Conservation (phyloP, 2,113 vertebrate genomes). For the Shinisaurus crocodilurus region DNA sequence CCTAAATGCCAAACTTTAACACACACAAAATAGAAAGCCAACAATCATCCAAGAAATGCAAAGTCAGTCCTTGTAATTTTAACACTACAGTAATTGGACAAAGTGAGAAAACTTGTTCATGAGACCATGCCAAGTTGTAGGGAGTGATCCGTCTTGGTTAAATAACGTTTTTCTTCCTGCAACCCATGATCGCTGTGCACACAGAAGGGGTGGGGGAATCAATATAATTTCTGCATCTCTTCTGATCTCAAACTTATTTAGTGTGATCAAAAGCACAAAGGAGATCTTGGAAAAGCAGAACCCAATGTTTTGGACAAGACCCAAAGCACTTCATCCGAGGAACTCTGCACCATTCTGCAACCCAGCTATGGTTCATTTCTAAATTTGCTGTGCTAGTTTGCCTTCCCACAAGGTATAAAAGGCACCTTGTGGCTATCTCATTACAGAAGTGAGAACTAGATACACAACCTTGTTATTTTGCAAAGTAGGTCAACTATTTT, state of each 20-base stretch:
- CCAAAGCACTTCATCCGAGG: background rate
- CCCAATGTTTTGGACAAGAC: background rate
- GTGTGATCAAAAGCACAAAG: background rate
- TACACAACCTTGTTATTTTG: constrained; percentile 36
- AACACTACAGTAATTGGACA: too few relatives aligned
- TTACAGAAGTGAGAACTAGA: constrained; percentile 48
- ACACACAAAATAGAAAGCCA: too few relatives aligned
- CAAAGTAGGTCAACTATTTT: constrained; percentile 37
- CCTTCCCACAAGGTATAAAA: constrained; percentile 29
- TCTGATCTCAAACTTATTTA: background rate
- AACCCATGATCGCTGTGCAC: too few relatives aligned
- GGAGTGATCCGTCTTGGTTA: background rate
- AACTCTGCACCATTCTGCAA: background rate
- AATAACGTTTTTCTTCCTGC: background rate
- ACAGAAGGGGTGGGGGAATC: too few relatives aligned
- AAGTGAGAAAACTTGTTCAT: too few relatives aligned
- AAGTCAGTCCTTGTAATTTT: too few relatives aligned
- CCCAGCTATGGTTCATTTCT: background rate
- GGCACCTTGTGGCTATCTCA: constrained; percentile 32
- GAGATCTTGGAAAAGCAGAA: background rate
- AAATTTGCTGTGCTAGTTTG: constrained; percentile 51
- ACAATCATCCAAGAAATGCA: too few relatives aligned
- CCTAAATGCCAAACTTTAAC: too few relatives aligned
- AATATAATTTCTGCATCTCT: background rate
- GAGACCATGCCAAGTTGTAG: background rate